Evolutionary conservation across 2,888 invertebrate genomes (phyloP).

Genomic region (Mythimna ferrago): DNA sequence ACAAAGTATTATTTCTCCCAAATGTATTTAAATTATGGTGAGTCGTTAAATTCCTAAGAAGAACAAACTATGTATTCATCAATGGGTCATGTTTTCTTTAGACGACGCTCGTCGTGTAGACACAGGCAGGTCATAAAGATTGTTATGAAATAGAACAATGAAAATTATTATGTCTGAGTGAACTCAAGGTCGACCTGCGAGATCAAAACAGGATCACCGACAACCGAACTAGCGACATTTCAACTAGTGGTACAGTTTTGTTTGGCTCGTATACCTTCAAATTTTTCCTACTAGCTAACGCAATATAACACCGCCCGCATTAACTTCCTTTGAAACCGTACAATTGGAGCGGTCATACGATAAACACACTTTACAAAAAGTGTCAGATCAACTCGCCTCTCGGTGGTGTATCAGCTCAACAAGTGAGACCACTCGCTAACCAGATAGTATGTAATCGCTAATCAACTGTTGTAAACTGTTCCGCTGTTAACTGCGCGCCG

Average conservation of each 20-base stretch:
- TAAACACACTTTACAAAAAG: neutral
- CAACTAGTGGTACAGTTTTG: neutral
- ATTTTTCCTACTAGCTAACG: neutral
- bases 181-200: conserved; percentile 20
- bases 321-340: neutral
- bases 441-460: conserved; percentile 11
- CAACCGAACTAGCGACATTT: conserved; percentile 2
- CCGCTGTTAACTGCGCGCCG: neutral
- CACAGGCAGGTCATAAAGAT: neutral
- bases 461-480: conserved; percentile 16
- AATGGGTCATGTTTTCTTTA: neutral
- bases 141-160: conserved; percentile 18
- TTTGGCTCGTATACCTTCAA: neutral
- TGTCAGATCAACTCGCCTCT: neutral
- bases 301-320: neutral
- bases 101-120: neutral
- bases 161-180: conserved; percentile 8
- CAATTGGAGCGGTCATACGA: neutral
- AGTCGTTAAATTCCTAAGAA: neutral
- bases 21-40: neutral
- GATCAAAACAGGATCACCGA: conserved; percentile 13
- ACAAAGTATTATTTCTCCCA: neutral
- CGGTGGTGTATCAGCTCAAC: neutral
- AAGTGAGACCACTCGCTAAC: conserved; percentile 8
- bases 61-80: neutral